A percentile compares a stretch with the other conserved stretches of the same genome.
Evolutionary conservation across 2,797 vertebrate species (phyloP).

Genomic region (Dendrocincla tyrannina): DNA sequence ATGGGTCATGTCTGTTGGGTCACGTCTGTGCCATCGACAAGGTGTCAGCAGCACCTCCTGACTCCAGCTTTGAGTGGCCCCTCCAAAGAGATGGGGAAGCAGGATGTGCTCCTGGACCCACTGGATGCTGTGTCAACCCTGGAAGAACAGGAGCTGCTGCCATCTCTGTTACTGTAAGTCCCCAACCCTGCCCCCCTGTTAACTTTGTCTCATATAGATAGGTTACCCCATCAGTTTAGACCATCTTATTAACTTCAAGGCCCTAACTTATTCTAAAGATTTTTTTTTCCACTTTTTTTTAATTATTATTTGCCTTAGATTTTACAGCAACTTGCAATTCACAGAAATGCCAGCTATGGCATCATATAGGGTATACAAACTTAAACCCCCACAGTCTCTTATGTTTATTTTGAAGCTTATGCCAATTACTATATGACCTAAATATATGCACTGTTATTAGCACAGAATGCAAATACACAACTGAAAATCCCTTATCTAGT

Average conservation of each 20-base stretch:
- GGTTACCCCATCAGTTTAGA: background rate
- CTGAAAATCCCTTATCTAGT: background rate
- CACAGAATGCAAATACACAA: background rate
- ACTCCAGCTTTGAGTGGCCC: background rate
- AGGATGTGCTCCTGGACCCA: rapidly evolving
- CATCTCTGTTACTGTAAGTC: background rate
- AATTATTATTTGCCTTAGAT: background rate
- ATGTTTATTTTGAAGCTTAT: background rate
- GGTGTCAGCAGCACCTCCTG: background rate
- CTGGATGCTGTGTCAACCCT: background rate
- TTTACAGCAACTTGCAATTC: background rate
- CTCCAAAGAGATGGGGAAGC: background rate
- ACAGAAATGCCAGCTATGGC: background rate
- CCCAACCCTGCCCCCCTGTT: background rate
- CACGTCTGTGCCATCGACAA: rapidly evolving
- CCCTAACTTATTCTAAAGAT: background rate
- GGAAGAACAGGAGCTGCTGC: background rate
- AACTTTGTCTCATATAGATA: background rate
- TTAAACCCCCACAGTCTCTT: rapidly evolving
- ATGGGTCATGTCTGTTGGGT: background rate
- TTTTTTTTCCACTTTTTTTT: too few relatives aligned
- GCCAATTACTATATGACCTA: background rate
- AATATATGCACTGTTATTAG: background rate
- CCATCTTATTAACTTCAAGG: background rate
- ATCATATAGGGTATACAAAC: background rate